These are phyloP conservation scores for Pungitius pungitius DNA, from an alignment of 2,113 vertebrate species.

Conservation along the genomic window DNA sequence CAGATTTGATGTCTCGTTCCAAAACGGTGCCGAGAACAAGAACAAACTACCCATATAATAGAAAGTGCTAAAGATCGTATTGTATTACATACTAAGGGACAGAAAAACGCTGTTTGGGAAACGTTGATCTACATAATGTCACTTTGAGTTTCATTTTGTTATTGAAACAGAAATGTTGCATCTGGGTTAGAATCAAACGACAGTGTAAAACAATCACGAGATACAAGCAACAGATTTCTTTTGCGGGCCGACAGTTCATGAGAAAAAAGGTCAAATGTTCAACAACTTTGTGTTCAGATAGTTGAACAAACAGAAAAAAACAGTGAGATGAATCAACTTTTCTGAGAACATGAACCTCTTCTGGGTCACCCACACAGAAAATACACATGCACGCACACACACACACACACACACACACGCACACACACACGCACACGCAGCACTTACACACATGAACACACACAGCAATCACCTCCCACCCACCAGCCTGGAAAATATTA, in stretches of 20 bases:
- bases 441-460: conserved; percentile 38
- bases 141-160: not conserved
- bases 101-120: not conserved
- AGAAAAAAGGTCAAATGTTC: not conserved
- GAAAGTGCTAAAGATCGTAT: not conserved
- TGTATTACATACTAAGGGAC: not conserved
- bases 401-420: conserved; percentile 13
- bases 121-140: not conserved
- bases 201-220: not conserved
- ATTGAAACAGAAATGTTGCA: not conserved
- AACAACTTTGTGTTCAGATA: not conserved
- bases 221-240: not conserved
- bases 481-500: conserved; percentile 72
- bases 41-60: no score
- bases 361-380: conserved; percentile 58
- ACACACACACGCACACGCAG: conserved; percentile 21
- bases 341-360: conserved; percentile 40
- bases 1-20: conserved; percentile 59
- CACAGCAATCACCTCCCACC: conserved; percentile 67
- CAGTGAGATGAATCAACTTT: conserved; percentile 11
- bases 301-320: not conserved
- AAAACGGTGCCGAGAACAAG: no score
- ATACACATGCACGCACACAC: conserved; percentile 27
- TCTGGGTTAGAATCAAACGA: not conserved
- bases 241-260: not conserved